A percentile compares a stretch with the other conserved stretches of the same genome.
These are phyloP conservation scores for Alviniconcha marisindica DNA, from an alignment of 1,140 invertebrate genomes.

Conservation along the genomic window DNA sequence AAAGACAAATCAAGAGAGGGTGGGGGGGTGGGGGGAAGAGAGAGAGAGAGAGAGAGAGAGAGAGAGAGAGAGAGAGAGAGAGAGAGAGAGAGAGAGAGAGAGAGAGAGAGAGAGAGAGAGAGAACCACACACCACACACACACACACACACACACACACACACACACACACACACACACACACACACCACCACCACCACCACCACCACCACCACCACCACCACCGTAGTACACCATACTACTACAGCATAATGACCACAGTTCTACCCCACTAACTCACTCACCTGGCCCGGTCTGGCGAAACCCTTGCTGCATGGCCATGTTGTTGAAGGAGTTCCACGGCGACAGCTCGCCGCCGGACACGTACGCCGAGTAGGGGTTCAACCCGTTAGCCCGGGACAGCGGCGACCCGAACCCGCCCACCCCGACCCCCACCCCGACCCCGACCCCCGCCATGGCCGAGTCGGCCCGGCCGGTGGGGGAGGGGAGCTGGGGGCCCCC, in stretches of 20 bases:
- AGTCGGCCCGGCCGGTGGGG: slow-evolving; percentile 51
- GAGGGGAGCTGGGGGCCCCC: slow-evolving; percentile 49
- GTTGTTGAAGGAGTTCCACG: slow-evolving; percentile 68
- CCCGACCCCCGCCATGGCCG: background rate
- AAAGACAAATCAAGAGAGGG: background rate
- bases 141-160: background rate
- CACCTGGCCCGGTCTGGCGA: slow-evolving; percentile 59
- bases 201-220: background rate
- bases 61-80: background rate
- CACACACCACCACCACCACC: background rate
- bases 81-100: background rate
- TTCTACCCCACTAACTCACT: slow-evolving; percentile 6
- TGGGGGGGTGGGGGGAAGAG: background rate
- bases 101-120: background rate
- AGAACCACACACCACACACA: too few relatives aligned
- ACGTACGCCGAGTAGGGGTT: slow-evolving; percentile 63
- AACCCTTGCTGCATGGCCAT: slow-evolving; percentile 64
- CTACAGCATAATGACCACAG: background rate
- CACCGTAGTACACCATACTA: background rate
- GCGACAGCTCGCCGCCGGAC: slow-evolving; percentile 58
- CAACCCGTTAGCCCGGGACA: slow-evolving; percentile 60
- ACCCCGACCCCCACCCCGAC: background rate
- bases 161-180: background rate
- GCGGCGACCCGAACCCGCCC: slow-evolving; percentile 45
- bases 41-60: background rate